Evolutionary conservation across 1,140 invertebrate genomes (phyloP), one percentile per base, ranked within the genome.

Genomic region (Dolichoris vasculosae): DNA sequence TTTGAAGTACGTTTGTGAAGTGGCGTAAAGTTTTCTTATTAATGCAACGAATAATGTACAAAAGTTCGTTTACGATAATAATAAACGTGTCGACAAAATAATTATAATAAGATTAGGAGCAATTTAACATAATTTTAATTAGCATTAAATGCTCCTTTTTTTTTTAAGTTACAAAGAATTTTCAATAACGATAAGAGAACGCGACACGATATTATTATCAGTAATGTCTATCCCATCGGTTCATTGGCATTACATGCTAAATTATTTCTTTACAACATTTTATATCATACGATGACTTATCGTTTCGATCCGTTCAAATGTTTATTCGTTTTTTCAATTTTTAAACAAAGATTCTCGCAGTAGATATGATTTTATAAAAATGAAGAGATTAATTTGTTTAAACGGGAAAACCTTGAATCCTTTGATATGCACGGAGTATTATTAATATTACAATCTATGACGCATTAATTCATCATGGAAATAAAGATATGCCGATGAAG

Each of bases 111-210:
- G 38, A 73, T 73, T 73, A 43, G 40, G n/a, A 43, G 3, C 1
- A 73, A 38, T 69, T 15, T 43, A 43, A n/a, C 11, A 43, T 73
- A 43, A n/a, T n/a, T 43, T 73, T 73, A 73, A 73, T 43, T 73
- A n/a, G 38, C 38, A 3, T 73, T 73, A 73, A 73, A 40, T 9
- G 30, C 38, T 40, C 43, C 23, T 71, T 73, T 35, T 67, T 73
- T 1, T 35, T 67, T 73, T 1, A 38, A 8, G 23, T n/a, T 73
- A 26, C 8, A 20, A 73, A 73, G 11, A n/a, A 43, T 26, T 43
- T 43, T 43, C 2, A 43, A 26, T 13, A n/a, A 43, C 38, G 69
- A 73, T 73, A 73, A 43, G 23, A 73, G 69, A 26, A 43, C 43
- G n/a, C 32, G 26, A 26, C 4, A 43, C 38, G 38, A 43, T 73